Conservation (phyloP, 2,888 invertebrate species). For the Pyralis farinalis region DNA sequence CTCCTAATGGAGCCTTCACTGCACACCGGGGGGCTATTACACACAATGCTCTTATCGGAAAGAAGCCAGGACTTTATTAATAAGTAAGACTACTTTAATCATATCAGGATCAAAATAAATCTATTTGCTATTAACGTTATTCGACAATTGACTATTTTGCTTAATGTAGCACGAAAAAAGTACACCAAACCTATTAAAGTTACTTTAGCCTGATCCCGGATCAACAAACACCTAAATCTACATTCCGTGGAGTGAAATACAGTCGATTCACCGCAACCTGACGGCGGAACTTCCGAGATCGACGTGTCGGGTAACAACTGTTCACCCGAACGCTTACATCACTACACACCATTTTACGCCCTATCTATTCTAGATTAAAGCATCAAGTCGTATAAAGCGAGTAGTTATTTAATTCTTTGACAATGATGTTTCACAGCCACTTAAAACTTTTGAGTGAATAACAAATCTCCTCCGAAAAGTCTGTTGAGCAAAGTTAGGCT, state of each 20-base stretch:
- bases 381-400: slow-evolving; percentile 30
- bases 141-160: no score
- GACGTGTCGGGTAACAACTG: slow-evolving; percentile 55
- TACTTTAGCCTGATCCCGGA: slow-evolving; percentile 28
- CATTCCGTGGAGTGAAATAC: slow-evolving; percentile 46
- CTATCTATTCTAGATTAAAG: slow-evolving; percentile 35
- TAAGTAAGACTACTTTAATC: slow-evolving; percentile 34
- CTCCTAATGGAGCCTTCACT: slow-evolving; percentile 61
- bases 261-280: slow-evolving; percentile 54
- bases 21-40: slow-evolving; percentile 59
- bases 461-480: slow-evolving; percentile 76
- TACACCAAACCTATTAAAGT: slow-evolving; percentile 32
- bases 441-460: slow-evolving; percentile 79
- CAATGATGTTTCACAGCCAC: slow-evolving; percentile 76
- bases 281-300: slow-evolving; percentile 50
- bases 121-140: neutral
- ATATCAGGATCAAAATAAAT: neutral
- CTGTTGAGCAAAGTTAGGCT: slow-evolving; percentile 67
- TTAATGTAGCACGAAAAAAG: slow-evolving; percentile 9
- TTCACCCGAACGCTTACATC: slow-evolving; percentile 30
- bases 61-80: slow-evolving; percentile 55
- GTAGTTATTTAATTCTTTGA: slow-evolving; percentile 67
- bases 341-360: slow-evolving; percentile 41
- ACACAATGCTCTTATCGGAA: slow-evolving; percentile 57
- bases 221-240: slow-evolving; percentile 34